These are phyloP conservation scores for Esox niger DNA, from an alignment of 2,113 vertebrate genomes.

Conservation along the genomic window DNA sequence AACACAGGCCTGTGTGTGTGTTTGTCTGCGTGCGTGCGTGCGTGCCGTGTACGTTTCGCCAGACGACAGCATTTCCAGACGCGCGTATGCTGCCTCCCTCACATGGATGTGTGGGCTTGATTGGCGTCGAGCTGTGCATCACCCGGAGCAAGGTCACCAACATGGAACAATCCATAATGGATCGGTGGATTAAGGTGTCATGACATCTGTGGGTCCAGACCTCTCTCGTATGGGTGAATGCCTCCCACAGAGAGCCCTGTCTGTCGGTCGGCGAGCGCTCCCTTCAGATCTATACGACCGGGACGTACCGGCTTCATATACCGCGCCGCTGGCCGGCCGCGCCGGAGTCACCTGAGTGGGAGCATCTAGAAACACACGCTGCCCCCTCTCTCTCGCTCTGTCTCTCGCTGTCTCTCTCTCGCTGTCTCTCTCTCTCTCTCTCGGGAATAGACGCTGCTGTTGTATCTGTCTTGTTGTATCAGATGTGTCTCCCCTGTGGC, in stretches of 20 bases:
- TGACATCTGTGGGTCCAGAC: constrained; percentile 61
- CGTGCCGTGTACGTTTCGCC: constrained; percentile 3
- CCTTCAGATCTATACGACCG: neutral
- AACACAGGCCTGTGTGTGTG: neutral
- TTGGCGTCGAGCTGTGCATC: constrained; percentile 47
- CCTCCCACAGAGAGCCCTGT: constrained; percentile 42
- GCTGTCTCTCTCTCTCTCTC: too few species aligned
- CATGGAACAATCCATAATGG: constrained; percentile 71
- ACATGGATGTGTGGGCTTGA: constrained; percentile 52
- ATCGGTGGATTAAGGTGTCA: constrained; percentile 71
- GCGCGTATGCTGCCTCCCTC: constrained; percentile 12
- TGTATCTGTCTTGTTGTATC: constrained; percentile 6
- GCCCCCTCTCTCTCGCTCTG: neutral
- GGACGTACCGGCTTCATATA: neutral
- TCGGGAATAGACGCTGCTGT: constrained; percentile 5
- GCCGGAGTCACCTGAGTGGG: constrained; percentile 23
- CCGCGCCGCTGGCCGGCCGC: neutral
- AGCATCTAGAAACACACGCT: constrained; percentile 10
- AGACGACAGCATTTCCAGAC: constrained; percentile 10
- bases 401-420: too few species aligned
- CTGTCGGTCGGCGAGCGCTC: constrained; percentile 22
- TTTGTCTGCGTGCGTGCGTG: too few species aligned
- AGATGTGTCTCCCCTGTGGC: constrained; percentile 11
- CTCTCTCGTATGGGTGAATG: constrained; percentile 53
- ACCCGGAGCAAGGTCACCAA: constrained; percentile 66